phyloP scores from a whole-genome alignment of 2,888 invertebrate genomes.

The Ypsolopha scabrella region DNA sequence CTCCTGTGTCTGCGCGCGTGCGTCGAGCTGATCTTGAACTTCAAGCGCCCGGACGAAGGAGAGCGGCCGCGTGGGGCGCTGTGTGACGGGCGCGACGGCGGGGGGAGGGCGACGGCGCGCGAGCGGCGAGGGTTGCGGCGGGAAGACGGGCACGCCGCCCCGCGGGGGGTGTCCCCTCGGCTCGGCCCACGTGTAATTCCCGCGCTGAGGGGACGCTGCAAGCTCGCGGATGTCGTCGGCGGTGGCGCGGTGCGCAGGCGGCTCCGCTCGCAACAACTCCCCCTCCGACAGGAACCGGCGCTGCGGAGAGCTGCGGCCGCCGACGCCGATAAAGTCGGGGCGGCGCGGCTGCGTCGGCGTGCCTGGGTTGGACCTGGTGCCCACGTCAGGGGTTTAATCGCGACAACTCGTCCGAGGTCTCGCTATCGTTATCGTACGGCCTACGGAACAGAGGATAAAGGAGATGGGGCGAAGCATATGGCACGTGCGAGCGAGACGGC shows the following conservation, averaged over 20 bases:
- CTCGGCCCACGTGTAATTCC: constrained; percentile 68
- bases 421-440: constrained; percentile 68
- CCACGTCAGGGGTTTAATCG: constrained; percentile 67
- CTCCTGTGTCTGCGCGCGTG: constrained; percentile 68
- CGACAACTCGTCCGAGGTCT: constrained; percentile 67
- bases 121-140: constrained; percentile 31
- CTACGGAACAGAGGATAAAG: constrained; percentile 68
- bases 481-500: constrained; percentile 43
- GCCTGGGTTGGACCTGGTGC: constrained; percentile 89
- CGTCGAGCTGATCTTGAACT: constrained; percentile 90
- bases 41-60: constrained; percentile 91
- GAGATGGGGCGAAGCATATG: constrained; percentile 66
- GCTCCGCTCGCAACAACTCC: constrained; percentile 80
- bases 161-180: constrained; percentile 68
- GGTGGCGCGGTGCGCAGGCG: constrained; percentile 76
- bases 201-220: constrained; percentile 87
- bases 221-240: constrained; percentile 90
- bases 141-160: constrained; percentile 22
- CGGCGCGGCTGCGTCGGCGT: constrained; percentile 91
- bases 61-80: constrained; percentile 77
- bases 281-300: constrained; percentile 85
- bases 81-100: constrained; percentile 66
- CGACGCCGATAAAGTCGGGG: constrained; percentile 88
- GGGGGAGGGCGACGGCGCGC: constrained; percentile 47
- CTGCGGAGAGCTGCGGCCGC: constrained; percentile 74